A percentile compares a stretch with the other conserved stretches of the same genome.
These are phyloP conservation scores for Caligus rogercresseyi DNA, from an alignment of 1,140 invertebrate genomes.

Conservation along the genomic window DNA sequence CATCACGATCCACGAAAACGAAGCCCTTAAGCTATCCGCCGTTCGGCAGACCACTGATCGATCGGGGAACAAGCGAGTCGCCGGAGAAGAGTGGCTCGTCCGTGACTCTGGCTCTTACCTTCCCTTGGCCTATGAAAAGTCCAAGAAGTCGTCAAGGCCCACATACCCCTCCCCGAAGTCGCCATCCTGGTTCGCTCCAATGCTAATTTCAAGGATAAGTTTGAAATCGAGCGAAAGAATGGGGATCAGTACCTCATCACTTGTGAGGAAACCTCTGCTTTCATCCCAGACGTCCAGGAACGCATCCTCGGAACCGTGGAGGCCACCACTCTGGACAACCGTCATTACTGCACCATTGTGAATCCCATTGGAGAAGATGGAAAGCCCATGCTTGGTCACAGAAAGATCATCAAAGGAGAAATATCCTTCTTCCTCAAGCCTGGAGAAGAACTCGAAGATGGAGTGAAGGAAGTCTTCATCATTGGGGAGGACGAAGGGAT, in stretches of 20 bases:
- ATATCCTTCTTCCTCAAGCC: too few relatives aligned
- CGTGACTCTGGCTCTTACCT: slow-evolving; percentile 35
- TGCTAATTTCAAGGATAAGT: slow-evolving; percentile 34
- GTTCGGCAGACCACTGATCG: slow-evolving; percentile 32
- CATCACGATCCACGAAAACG: slow-evolving; percentile 32
- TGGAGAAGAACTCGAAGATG: too few relatives aligned
- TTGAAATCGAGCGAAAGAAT: slow-evolving; percentile 32
- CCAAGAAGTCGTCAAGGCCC: slow-evolving; percentile 28
- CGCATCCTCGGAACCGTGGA: slow-evolving; percentile 32
- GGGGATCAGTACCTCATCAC: slow-evolving; percentile 38
- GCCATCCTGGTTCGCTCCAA: slow-evolving; percentile 33
- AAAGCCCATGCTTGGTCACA: too few relatives aligned
- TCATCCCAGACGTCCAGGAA: slow-evolving; percentile 37
- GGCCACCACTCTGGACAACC: slow-evolving; percentile 33
- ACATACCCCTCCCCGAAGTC: slow-evolving; percentile 26
- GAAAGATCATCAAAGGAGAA: too few relatives aligned
- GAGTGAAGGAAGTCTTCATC: too few relatives aligned
- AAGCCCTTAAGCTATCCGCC: slow-evolving; percentile 33
- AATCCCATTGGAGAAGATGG: slow-evolving; percentile 35
- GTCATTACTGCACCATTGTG: slow-evolving; percentile 35
- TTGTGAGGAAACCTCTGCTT: slow-evolving; percentile 32
- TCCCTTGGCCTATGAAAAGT: slow-evolving; percentile 36
- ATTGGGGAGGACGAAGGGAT: slow-evolving; percentile 35
- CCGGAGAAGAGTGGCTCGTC: slow-evolving; percentile 36
- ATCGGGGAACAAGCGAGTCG: slow-evolving; percentile 30